phyloP scores from a whole-genome alignment of 2,888 invertebrate species.

The Caenorhabditis zanzibari region DNA sequence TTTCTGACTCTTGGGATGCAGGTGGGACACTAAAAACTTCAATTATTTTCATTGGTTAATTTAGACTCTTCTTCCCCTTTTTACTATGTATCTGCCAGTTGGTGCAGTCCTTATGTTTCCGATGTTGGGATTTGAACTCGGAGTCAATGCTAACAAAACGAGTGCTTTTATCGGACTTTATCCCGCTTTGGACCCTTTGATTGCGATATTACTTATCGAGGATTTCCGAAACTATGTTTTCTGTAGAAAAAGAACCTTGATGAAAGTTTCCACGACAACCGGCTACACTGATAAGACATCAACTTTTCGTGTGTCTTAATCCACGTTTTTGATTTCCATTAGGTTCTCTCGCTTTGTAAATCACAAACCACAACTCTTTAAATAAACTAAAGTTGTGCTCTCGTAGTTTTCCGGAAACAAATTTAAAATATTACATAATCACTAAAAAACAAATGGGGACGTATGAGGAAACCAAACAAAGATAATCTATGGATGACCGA shows the following conservation, averaged over 20 bases:
- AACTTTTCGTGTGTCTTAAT: background rate
- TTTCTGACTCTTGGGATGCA: conserved; percentile 53
- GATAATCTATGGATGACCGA: background rate
- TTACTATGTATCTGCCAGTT: conserved; percentile 53
- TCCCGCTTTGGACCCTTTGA: conserved; percentile 47
- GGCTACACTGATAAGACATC: conserved; percentile 9
- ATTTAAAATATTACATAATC: background rate
- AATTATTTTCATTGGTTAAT: background rate
- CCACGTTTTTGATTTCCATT: background rate
- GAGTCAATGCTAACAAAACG: conserved; percentile 34
- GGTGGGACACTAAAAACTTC: background rate
- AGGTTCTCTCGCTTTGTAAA: background rate
- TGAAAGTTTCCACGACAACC: conserved; percentile 8
- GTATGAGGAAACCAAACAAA: background rate
- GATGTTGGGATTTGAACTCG: conserved; percentile 40
- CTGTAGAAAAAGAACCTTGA: background rate
- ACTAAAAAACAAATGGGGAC: background rate
- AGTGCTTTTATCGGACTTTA: conserved; percentile 45
- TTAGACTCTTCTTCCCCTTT: conserved; percentile 36
- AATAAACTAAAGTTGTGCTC: background rate
- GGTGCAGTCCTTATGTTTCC: conserved; percentile 45
- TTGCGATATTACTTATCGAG: conserved; percentile 40
- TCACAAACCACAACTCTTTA: background rate
- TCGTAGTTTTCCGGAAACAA: background rate
- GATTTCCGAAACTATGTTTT: conserved; percentile 44